Evolutionary conservation across 2,797 vertebrate genomes (phyloP).

Genomic region (Cryptoprocta ferox): DNA sequence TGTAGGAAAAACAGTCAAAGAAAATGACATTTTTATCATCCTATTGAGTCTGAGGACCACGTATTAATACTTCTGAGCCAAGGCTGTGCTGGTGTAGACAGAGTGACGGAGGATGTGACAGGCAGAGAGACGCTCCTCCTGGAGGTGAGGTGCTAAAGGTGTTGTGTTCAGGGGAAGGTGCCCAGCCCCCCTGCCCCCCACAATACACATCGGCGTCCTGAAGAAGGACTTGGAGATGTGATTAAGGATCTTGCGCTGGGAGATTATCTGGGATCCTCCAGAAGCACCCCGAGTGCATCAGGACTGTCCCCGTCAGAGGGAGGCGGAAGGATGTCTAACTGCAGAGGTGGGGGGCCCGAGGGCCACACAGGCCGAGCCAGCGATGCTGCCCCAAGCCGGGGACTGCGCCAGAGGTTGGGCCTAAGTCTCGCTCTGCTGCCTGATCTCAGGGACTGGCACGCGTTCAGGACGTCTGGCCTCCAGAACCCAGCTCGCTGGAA

Average conservation of each 20-base stretch:
- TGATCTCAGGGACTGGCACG: background rate
- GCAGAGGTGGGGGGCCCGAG: background rate
- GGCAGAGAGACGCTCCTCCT: too few relatives aligned
- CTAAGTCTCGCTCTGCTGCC: background rate
- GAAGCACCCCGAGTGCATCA: too few relatives aligned
- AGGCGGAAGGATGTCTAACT: background rate
- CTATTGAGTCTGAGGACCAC: background rate
- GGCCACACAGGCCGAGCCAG: rapidly evolving
- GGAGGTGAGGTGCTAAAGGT: background rate
- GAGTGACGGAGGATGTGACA: rapidly evolving
- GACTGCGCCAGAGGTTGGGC: rapidly evolving
- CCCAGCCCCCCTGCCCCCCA: too few relatives aligned
- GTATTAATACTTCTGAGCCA: rapidly evolving
- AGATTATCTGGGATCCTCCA: too few relatives aligned
- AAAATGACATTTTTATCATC: background rate
- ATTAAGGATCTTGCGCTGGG: background rate
- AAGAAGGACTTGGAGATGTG: background rate
- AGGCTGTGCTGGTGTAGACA: rapidly evolving
- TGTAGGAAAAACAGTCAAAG: background rate
- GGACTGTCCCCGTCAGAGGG: background rate
- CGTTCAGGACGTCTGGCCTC: background rate
- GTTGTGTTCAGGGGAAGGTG: too few relatives aligned
- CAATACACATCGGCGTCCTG: rapidly evolving
- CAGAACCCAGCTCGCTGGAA: background rate
- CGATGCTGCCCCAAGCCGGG: rapidly evolving